Conservation (phyloP, 2,113 vertebrate genomes). For the Pygoscelis adeliae region DNA sequence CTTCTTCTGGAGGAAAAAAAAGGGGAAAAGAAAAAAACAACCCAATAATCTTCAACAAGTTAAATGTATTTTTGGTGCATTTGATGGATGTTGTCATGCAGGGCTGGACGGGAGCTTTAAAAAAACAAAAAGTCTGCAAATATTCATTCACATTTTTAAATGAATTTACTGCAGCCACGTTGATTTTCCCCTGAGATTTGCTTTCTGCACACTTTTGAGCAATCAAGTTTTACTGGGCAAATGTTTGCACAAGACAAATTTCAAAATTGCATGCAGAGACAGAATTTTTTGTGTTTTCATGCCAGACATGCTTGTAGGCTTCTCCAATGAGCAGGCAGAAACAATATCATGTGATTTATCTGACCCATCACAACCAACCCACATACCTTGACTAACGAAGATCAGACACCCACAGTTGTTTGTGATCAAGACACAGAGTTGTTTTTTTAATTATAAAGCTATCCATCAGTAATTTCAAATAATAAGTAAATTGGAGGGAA, state of each 20-base stretch:
- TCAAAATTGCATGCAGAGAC: slow-evolving; percentile 63
- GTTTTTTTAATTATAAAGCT: slow-evolving; percentile 73
- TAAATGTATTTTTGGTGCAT: neutral
- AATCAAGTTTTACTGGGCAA: slow-evolving; percentile 68
- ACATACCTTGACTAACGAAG: slow-evolving; percentile 66
- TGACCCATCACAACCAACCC: slow-evolving; percentile 59
- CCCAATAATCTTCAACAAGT: neutral
- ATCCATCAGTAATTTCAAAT: slow-evolving; percentile 74
- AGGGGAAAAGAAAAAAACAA: neutral
- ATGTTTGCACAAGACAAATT: slow-evolving; percentile 70
- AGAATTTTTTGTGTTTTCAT: slow-evolving; percentile 59
- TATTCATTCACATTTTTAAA: slow-evolving; percentile 62
- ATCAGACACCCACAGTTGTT: slow-evolving; percentile 66
- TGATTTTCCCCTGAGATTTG: slow-evolving; percentile 52
- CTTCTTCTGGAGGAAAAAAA: neutral
- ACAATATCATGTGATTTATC: slow-evolving; percentile 69
- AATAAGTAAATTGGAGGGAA: slow-evolving; percentile 73
- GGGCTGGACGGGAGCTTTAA: neutral
- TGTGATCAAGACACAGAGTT: slow-evolving; percentile 67
- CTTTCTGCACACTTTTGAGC: slow-evolving; percentile 67
- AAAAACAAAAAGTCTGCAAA: slow-evolving; percentile 17
- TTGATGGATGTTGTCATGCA: neutral
- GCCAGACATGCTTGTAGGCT: slow-evolving; percentile 59
- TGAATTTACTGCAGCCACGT: slow-evolving; percentile 53
- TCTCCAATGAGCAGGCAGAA: slow-evolving; percentile 59